A percentile compares a stretch with the other conserved stretches of the same genome.
Conservation (phyloP, 2,113 vertebrate species). For the Rutilus rutilus region DNA sequence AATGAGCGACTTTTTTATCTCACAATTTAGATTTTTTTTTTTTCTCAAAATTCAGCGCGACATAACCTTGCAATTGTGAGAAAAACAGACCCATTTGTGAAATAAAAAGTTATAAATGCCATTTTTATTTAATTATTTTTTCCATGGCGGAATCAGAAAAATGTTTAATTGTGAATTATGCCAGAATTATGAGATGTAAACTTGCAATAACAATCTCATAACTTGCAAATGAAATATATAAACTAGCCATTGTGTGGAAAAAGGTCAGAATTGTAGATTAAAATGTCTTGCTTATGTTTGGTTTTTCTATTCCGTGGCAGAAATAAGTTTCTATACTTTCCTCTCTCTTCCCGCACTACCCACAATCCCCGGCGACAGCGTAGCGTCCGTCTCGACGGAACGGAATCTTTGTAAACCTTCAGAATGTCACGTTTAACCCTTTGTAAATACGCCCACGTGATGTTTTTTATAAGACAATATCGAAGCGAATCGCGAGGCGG, state of each 20-base stretch:
- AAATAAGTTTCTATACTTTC: neutral
- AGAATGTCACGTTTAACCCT: conserved; percentile 67
- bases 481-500: conserved; percentile 77
- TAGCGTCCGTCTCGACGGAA: conserved; percentile 51
- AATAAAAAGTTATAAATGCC: too few species aligned
- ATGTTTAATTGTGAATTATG: too few species aligned
- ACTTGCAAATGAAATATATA: too few species aligned
- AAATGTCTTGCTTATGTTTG: too few species aligned
- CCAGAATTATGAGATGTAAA: too few species aligned
- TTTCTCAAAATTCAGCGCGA: rapidly evolving
- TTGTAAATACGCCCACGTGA: conserved; percentile 78
- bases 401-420: conserved; percentile 73
- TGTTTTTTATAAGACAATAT: conserved; percentile 57
- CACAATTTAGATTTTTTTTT: too few species aligned
- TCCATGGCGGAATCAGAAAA: too few species aligned
- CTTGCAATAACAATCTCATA: too few species aligned
- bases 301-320: neutral
- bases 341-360: conserved; percentile 39
- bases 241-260: neutral
- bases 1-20: too few species aligned
- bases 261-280: neutral
- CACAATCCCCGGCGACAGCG: conserved; percentile 66
- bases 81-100: too few species aligned
- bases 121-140: too few species aligned
- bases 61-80: too few species aligned